Base-by-base conservation (phyloP, 37 sponge, comb jelly and placozoan genomes). In the Cladorhizidae sp. region DNA sequence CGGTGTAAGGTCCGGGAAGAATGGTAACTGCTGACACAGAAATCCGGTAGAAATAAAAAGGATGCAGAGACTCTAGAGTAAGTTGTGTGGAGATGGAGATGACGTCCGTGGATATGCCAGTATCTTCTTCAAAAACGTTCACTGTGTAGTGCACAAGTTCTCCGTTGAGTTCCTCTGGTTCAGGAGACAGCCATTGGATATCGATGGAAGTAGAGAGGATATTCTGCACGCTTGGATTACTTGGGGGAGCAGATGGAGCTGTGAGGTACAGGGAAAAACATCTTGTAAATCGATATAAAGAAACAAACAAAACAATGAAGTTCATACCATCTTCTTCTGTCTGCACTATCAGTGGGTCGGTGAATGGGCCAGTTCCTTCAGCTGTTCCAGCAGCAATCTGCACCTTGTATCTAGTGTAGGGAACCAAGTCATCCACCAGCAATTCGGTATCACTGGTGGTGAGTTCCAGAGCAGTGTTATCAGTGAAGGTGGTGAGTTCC, bases 171-270 rank as follows among this genome's bases (percentile, higher is more conserved):
- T 45, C 57, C 1, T 75, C 57, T 8, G 38, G 7, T 11, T 3
- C 1, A 25, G 84, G 84, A 26, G 84, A 65, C 6, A 26, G 22
- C 84, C 84, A 83, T 9, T 56, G 17, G 29, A 85, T 14, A 5
- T 14, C n/a, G n/a, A 76, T 33, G 1, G 64, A 38, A 1, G 25
- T 35, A n/a, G 77, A 2, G 25, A 12, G 32, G 26, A 62, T n/a
- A 20, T 20, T 9, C 1, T 28, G 43, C 1, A 14, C 70, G 25
- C 23, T 1, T 0, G 56, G 8, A 20, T 70, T 56, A 7, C 20
- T 31, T 35, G 80, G 80, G 29, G 71, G 40, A 70, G 57, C 80
- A 55, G 54, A 43, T 33, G 80, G 80, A 57, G 41, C 80, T 80
- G 38, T 22, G 26, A 40, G 1, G n/a, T n/a, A n/a, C n/a, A n/a